phyloP scores from a whole-genome alignment of 2,888 invertebrate genomes.

The Thyatira batis region DNA sequence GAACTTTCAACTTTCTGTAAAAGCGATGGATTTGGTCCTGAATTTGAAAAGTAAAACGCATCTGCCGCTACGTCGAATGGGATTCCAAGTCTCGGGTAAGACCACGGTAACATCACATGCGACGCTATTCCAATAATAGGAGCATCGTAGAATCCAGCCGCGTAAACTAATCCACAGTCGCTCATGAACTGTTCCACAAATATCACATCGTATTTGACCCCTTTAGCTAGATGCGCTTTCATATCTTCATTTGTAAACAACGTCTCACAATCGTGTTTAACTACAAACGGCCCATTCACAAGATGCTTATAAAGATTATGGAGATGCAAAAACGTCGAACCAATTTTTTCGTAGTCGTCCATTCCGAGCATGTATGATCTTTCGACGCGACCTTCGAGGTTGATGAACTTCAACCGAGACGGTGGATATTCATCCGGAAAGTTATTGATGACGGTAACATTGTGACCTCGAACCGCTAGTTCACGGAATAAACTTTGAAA shows the following conservation, averaged over 20 bases:
- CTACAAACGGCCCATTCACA: constrained; percentile 10
- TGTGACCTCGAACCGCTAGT: constrained; percentile 82
- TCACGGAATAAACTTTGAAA: constrained; percentile 81
- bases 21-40: constrained; percentile 42
- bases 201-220: constrained; percentile 58
- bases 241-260: constrained; percentile 48
- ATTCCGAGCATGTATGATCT: constrained; percentile 13
- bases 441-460: constrained; percentile 84
- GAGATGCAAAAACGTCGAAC: constrained; percentile 32
- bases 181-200: constrained; percentile 49
- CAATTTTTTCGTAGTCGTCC: constrained; percentile 33
- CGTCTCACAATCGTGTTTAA: constrained; percentile 46
- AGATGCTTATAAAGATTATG: constrained; percentile 41
- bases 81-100: constrained; percentile 64
- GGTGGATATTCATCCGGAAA: constrained; percentile 71
- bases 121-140: constrained; percentile 79
- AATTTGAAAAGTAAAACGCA: constrained; percentile 61
- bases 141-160: constrained; percentile 45
- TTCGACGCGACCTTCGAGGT: constrained; percentile 45
- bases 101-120: constrained; percentile 71
- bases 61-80: constrained; percentile 72
- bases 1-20: constrained; percentile 17
- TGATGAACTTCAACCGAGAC: constrained; percentile 80
- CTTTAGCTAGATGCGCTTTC: constrained; percentile 31
- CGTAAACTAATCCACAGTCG: constrained; percentile 45